Evolutionary conservation across 37 sponge, comb jelly and placozoan genomes (phyloP), one percentile per base, ranked within the genome.

Genomic region (Petrosia ficiformis): DNA sequence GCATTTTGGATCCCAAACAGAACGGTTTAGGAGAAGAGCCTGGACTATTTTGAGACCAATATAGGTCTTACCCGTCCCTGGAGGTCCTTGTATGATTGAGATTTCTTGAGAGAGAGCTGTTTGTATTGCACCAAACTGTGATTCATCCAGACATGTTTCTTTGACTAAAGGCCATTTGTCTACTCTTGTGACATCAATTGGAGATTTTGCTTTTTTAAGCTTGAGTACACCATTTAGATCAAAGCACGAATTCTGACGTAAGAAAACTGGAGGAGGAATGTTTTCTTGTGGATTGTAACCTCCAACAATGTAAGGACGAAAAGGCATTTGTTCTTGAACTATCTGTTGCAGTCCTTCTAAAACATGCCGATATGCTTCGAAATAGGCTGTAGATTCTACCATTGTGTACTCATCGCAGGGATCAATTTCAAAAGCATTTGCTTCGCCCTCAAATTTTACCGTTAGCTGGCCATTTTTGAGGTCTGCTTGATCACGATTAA

Each of bases 51-150:
- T 88, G 22, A 86, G 57, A 25, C 98, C 98, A 71, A 97, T 82
- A 65, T 71, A 88, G 11, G 97, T 93, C 76, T 97, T 97, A 0
- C 97, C 97, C 28, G 94, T 97, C 10, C 97, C 97, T 22, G 97
- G 97, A 22, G 97, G 97, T 26, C 97, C 97, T 71, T 97, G 97
- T 30, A 97, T 94, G 6, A 97, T 71, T 38, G 93, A 81, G 3
- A 95, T 6, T 41, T 88, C 89, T 65, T 90, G 84, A 34, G 78
- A 75, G 25, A 95, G 73, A 22, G 96, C 93, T 44, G 68, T 68
- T 39, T 71, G 59, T 42, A 95, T 24, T 42, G 96, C 96, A 36
- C 40, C 44, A 4, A 79, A 69, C 81, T 95, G 96, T 1, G 89
- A 89, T 21, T 31, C 2, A 58, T 95, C 96, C 40, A 95, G 44